Evolutionary conservation across 2,797 vertebrate genomes (phyloP).

Genomic region (Myotis vivesi): DNA sequence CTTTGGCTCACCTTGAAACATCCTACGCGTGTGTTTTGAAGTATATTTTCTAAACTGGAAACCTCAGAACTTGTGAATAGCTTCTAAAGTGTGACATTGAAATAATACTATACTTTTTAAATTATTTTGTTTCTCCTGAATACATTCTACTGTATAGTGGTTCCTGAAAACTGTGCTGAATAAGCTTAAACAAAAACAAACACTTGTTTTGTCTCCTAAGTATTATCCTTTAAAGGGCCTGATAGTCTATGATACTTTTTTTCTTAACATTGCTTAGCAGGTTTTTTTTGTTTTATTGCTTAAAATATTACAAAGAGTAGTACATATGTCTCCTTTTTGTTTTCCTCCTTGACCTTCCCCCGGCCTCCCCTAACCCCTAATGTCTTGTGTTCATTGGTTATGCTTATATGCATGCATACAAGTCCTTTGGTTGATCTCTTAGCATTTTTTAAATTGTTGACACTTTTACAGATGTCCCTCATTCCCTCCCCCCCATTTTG

Average conservation of each 20-base stretch:
- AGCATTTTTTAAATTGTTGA: not conserved
- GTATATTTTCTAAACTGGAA: slow-evolving; percentile 54
- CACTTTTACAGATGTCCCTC: not conserved
- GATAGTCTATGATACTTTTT: not conserved
- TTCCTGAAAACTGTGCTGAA: not conserved
- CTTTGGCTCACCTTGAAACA: not conserved
- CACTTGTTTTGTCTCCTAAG: not conserved
- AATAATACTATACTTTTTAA: not conserved
- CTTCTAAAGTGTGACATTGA: slow-evolving; percentile 41
- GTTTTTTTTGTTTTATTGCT: not conserved
- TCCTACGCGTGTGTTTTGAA: not conserved
- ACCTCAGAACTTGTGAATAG: not conserved
- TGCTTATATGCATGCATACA: no score
- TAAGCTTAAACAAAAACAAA: not conserved
- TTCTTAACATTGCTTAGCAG: not conserved
- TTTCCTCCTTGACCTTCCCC: no score
- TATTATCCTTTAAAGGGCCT: not conserved
- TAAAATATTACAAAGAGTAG: no score
- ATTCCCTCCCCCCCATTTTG: not conserved
- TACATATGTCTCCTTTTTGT: no score
- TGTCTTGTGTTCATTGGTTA: no score
- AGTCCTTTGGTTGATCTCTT: no score
- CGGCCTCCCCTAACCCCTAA: no score
- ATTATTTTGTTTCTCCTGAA: slow-evolving; percentile 35
- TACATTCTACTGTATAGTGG: not conserved